phyloP scores from a whole-genome alignment of 2,113 vertebrate genomes.

The Brevimyrus niger region DNA sequence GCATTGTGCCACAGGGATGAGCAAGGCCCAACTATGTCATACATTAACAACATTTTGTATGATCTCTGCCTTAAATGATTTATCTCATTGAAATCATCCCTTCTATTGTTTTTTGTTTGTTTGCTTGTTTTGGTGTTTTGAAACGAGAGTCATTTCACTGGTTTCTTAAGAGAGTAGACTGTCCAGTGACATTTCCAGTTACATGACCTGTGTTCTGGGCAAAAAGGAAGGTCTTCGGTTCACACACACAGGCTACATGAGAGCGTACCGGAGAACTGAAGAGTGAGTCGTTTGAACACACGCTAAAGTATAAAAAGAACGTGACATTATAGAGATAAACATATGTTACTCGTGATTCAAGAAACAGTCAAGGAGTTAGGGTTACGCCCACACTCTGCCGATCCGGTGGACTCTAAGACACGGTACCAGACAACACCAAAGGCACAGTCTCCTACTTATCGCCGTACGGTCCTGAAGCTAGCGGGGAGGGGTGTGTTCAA shows the following conservation, averaged over 20 bases:
- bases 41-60: neutral
- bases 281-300: neutral
- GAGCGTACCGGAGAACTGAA: neutral
- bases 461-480: neutral
- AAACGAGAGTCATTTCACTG: neutral
- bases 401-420: neutral
- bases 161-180: neutral
- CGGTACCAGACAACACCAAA: neutral
- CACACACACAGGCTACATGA: neutral
- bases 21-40: neutral
- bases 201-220: neutral
- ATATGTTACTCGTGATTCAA: neutral
- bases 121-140: neutral
- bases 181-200: neutral
- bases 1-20: neutral
- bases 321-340: neutral
- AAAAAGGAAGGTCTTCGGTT: neutral
- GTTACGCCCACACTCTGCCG: neutral
- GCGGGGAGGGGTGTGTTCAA: neutral
- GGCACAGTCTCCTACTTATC: neutral
- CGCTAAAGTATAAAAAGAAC: neutral
- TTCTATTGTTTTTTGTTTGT: neutral
- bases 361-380: neutral
- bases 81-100: neutral
- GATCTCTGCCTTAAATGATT: neutral